A percentile compares a stretch with the other conserved stretches of the same genome.
Conservation (phyloP, 2,797 vertebrate genomes). For the Spondyliosoma cantharus region DNA sequence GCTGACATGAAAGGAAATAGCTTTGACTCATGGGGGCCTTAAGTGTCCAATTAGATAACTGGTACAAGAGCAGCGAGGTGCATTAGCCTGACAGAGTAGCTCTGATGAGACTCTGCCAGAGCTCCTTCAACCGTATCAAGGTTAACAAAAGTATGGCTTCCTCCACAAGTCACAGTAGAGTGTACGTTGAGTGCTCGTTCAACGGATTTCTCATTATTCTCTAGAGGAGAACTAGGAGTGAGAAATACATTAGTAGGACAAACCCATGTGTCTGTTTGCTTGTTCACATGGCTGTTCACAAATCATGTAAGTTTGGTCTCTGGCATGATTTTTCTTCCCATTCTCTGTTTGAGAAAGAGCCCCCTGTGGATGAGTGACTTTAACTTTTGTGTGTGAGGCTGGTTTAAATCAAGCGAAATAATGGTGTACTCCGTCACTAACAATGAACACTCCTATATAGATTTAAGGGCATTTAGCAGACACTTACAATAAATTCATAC, state of each 20-base stretch:
- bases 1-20: neutral
- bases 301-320: neutral
- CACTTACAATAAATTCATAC: too few species aligned
- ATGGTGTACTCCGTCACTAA: neutral
- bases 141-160: conserved; percentile 14
- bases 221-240: neutral
- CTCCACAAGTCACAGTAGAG: conserved; percentile 6
- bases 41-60: conserved; percentile 32
- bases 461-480: too few species aligned
- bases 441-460: neutral
- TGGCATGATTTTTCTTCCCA: neutral
- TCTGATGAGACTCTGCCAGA: conserved; percentile 24
- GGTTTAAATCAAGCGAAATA: neutral
- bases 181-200: neutral
- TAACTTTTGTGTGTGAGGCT: neutral
- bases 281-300: neutral
- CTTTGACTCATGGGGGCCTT: conserved; percentile 12
- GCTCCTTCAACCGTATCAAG: conserved; percentile 9
- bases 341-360: neutral
- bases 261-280: neutral
- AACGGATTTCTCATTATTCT: neutral
- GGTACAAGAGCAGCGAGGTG: conserved; percentile 10
- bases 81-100: conserved; percentile 22
- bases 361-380: too few species aligned
- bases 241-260: neutral